Percentiles rank a stretch among this genome's conserved stretches.
Evolutionary conservation across 1,140 invertebrate genomes (phyloP).

Genomic region (Orius laevigatus): DNA sequence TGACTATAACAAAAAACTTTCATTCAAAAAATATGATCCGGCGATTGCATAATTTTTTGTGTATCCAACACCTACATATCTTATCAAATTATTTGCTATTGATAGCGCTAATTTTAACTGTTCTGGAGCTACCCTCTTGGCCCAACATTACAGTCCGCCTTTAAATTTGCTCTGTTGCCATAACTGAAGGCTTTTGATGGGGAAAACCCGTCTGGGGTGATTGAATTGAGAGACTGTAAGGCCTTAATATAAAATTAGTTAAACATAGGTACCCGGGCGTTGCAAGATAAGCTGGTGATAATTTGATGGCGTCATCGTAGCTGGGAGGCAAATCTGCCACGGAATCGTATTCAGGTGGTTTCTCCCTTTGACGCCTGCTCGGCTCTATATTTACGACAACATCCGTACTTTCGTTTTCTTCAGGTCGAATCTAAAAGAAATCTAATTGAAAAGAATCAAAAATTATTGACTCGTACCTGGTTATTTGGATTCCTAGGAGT

Average conservation of each 20-base stretch:
- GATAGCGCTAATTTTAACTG: too few species aligned
- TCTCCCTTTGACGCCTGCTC: conserved; percentile 34
- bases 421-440: conserved; percentile 32
- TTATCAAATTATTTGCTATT: too few species aligned
- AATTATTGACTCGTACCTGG: conserved; percentile 24
- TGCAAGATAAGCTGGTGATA: conserved; percentile 35
- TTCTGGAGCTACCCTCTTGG: too few species aligned
- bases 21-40: too few species aligned
- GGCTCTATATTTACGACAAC: conserved; percentile 30
- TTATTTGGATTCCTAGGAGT: conserved; percentile 12
- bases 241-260: background rate
- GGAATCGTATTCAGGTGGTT: conserved; percentile 54
- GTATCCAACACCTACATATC: too few species aligned
- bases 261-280: conserved; percentile 2
- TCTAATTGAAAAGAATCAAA: conserved; percentile 18
- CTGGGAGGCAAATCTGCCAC: conserved; percentile 46
- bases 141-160: too few species aligned
- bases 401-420: conserved; percentile 42
- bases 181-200: too few species aligned
- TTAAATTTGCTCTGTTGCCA: too few species aligned
- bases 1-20: too few species aligned
- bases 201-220: background rate
- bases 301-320: conserved; percentile 55
- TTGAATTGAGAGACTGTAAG: background rate
- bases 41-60: too few species aligned